phyloP scores from a whole-genome alignment of 1,140 invertebrate species.

The Pseudomyrmex flavicornis region DNA sequence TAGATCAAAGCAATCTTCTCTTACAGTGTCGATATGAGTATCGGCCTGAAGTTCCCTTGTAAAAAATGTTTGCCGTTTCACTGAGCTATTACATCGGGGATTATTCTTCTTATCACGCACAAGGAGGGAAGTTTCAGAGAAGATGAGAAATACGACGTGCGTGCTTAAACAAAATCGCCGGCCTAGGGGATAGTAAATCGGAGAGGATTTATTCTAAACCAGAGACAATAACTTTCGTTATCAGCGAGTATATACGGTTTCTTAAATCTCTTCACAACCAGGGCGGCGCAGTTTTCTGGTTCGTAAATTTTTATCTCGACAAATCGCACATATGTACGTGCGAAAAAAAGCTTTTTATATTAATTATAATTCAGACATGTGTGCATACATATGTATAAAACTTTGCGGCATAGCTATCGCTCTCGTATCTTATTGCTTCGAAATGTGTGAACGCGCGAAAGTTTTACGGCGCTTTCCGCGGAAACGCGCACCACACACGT shows the following conservation, averaged over 20 bases:
- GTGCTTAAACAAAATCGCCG: conserved; percentile 63
- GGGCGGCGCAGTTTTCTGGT: neutral
- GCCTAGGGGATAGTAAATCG: conserved; percentile 24
- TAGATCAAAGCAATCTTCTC: conserved; percentile 42
- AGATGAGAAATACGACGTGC: conserved; percentile 53
- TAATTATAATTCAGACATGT: conserved; percentile 32
- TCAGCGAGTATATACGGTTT: conserved; percentile 1
- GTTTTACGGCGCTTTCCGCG: conserved; percentile 30
- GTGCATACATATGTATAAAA: neutral
- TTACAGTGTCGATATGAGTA: neutral
- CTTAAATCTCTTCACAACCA: neutral
- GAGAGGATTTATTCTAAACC: conserved; percentile 34
- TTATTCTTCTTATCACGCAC: conserved; percentile 63
- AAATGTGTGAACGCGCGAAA: conserved; percentile 8
- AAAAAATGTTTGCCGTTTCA: conserved; percentile 46
- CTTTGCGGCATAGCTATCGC: conserved; percentile 1
- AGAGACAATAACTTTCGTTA: neutral
- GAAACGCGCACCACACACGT: neutral
- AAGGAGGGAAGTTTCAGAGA: neutral
- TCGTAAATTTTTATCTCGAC: neutral
- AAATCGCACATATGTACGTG: neutral
- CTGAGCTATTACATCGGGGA: conserved; percentile 56
- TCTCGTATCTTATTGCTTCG: conserved; percentile 1
- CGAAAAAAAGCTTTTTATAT: neutral
- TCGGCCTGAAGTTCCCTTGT: neutral